Percentiles rank a stretch among this genome's conserved stretches.
phyloP scores from a whole-genome alignment of 1,140 invertebrate genomes.

The Heliconius eleuchia region DNA sequence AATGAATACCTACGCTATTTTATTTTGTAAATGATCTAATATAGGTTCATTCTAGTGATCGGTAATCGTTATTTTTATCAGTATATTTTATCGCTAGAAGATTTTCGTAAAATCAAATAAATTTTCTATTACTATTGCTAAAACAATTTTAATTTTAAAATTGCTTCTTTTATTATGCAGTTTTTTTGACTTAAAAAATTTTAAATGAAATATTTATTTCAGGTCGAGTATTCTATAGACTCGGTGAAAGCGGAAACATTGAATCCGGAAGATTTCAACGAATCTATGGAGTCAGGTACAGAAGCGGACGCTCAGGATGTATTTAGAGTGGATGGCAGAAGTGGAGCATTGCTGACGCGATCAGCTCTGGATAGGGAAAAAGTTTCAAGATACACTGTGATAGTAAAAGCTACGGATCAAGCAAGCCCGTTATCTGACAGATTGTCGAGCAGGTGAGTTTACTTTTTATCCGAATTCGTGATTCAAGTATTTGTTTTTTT shows the following conservation, averaged over 20 bases:
- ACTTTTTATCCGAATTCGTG: conserved; percentile 7
- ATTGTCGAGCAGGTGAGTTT: conserved; percentile 85
- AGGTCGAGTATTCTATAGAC: conserved; percentile 90
- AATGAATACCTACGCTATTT: too few species aligned
- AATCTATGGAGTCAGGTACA: conserved; percentile 55
- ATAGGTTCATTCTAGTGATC: too few species aligned
- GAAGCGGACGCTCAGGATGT: conserved; percentile 81
- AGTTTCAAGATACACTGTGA: conserved; percentile 92
- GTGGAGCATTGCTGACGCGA: conserved; percentile 92
- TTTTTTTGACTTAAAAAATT: background rate
- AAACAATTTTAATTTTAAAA: too few species aligned
- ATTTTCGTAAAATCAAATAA: too few species aligned
- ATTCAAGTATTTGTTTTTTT: background rate
- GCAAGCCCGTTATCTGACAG: conserved; percentile 87
- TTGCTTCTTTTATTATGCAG: too few species aligned
- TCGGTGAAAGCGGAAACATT: conserved; percentile 84
- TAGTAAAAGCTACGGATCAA: conserved; percentile 92
- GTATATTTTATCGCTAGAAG: too few species aligned
- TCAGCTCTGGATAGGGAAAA: conserved; percentile 93
- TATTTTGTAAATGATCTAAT: too few species aligned
- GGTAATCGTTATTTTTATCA: too few species aligned
- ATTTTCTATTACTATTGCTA: too few species aligned
- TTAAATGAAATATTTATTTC: conserved; percentile 24
- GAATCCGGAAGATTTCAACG: conserved; percentile 64
- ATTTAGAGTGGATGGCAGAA: conserved; percentile 90